Base-by-base conservation (phyloP, 2,113 vertebrate species). In the Elanoides forficatus region DNA sequence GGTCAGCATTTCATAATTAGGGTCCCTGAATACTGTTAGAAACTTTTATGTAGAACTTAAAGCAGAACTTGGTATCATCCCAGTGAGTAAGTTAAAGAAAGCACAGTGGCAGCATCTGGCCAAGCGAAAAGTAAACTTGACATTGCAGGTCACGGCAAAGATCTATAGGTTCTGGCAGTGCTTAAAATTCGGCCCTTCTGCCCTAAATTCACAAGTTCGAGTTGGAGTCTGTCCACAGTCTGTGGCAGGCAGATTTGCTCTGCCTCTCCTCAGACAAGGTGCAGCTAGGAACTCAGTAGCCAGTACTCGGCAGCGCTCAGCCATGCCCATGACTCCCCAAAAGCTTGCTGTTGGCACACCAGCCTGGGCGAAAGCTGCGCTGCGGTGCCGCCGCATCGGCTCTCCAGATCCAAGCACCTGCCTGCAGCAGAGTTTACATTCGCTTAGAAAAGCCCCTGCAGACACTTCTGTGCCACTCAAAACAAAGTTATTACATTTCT, bases 371-470 rank as follows among this genome's bases (percentile, higher is more conserved):
- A 34, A 22, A 26, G 45, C 52, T 16, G 12, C 34, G 5, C 4
- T 3, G 3, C 1, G 0, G 53, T 3, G 25, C 23, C 62, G 29
- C 27, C 1, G 1, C 40, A 11, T 6, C 6, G 0, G 21, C 21
- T 34, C 59, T 22, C 13, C 43, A 38, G 50, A 52, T 20, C 34
- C 47, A 2, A 11, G 75, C 20, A n/a, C 53, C n/a, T 15, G 68
- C n/a, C 30, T 26, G 50, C 19, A 10, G 19, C 3, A 29, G 6
- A 5, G 15, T 12, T 30, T 2, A 16, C 29, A 3, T 10, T 6
- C 8, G 6, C 38, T 48, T 13, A 29, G 18, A 7, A 67, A 80
- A 53, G n/a, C 15, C 36, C 36, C 47, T 13, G 23, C 25, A 80
- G 25, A 53, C 18, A 9, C 45, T 60, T 27, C 8, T 15, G 43